A percentile compares a stretch with the other conserved stretches of the same genome.
phyloP scores from a whole-genome alignment of 2,797 vertebrate species.

The Erethizon dorsatum region DNA sequence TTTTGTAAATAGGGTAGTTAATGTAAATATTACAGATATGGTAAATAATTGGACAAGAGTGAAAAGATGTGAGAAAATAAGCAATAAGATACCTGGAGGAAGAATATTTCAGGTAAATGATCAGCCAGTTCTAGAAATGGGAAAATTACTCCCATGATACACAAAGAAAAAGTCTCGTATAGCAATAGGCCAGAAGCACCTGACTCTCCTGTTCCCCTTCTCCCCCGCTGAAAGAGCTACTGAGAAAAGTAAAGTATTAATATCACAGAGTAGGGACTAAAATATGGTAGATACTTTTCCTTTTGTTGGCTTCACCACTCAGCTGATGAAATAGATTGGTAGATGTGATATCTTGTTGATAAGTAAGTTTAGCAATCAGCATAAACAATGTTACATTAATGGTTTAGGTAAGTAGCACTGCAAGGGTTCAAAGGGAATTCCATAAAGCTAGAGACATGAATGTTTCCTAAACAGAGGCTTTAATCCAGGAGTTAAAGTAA shows the following conservation, averaged over 20 bases:
- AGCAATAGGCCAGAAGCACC: background rate
- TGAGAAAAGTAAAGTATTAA: background rate
- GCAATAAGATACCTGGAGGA: background rate
- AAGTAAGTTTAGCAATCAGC: background rate
- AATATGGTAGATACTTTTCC: background rate
- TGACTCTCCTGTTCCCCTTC: background rate
- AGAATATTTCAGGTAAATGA: background rate
- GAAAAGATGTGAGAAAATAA: background rate
- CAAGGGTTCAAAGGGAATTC: background rate
- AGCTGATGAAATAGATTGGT: background rate
- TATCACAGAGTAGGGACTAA: background rate
- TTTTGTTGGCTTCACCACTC: background rate
- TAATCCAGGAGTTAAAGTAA: background rate
- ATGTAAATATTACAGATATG: background rate
- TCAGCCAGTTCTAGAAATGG: background rate
- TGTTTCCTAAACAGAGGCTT: background rate
- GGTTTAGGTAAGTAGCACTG: background rate
- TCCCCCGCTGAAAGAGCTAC: background rate
- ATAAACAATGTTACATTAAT: background rate
- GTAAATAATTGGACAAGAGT: background rate
- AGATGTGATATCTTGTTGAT: background rate
- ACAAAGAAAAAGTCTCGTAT: background rate
- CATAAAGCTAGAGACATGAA: background rate
- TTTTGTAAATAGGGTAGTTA: background rate
- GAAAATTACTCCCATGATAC: background rate